These are phyloP conservation scores for Oscheius myriophilus DNA, from an alignment of 2,888 invertebrate genomes.

Conservation along the genomic window DNA sequence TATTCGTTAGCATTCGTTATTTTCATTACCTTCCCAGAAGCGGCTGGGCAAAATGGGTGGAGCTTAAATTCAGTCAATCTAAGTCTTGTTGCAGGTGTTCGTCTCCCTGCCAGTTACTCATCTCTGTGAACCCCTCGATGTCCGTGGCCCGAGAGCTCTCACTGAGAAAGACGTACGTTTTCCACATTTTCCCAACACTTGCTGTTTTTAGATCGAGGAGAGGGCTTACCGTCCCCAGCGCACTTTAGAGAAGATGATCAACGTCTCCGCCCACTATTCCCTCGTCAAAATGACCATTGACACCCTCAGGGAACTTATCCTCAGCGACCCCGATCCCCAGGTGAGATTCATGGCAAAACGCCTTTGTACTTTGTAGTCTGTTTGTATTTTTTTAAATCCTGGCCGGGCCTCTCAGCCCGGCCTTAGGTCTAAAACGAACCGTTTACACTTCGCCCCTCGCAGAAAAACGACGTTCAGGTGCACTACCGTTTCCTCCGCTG, in stretches of 20 bases:
- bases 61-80: too few species aligned
- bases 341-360: constrained; percentile 20
- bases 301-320: constrained; percentile 40
- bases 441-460: neutral
- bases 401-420: too few species aligned
- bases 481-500: constrained; percentile 56
- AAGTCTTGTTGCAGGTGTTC: constrained; percentile 53
- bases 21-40: too few species aligned
- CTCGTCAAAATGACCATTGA: constrained; percentile 48
- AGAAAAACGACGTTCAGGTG: constrained; percentile 36
- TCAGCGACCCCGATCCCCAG: constrained; percentile 42
- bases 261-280: constrained; percentile 56
- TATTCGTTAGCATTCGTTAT: too few species aligned
- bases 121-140: constrained; percentile 56
- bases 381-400: constrained; percentile 2
- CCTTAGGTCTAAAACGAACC: too few species aligned
- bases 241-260: constrained; percentile 51
- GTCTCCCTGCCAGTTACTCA: constrained; percentile 56
- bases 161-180: constrained; percentile 48
- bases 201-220: constrained; percentile 59
- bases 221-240: constrained; percentile 36
- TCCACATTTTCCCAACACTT: too few species aligned
- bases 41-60: too few species aligned
- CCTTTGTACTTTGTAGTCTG: neutral
- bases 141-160: constrained; percentile 57